Evolutionary conservation across 1,140 invertebrate species (phyloP).

Genomic region (Eciton burchellii): DNA sequence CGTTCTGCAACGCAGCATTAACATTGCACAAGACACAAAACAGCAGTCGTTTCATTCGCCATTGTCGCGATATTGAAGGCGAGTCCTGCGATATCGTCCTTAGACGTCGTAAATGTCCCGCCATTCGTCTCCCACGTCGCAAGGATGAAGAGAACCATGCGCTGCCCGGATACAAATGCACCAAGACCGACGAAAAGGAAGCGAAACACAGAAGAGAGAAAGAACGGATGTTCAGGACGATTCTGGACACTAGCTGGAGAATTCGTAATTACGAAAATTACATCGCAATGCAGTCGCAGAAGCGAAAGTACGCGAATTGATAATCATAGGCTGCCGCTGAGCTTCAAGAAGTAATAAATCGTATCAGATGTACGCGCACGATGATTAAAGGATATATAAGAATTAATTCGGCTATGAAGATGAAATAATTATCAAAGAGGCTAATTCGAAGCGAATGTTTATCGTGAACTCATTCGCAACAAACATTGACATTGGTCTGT

Average conservation of each 20-base stretch:
- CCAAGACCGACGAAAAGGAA: background rate
- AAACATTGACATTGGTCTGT: conserved; percentile 29
- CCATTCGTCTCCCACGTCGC: conserved; percentile 32
- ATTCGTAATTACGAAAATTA: background rate
- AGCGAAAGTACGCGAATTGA: background rate
- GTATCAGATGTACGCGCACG: background rate
- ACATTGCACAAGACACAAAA: conserved; percentile 42
- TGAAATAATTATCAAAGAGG: conserved; percentile 25
- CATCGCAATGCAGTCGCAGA: background rate
- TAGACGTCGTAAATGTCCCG: conserved; percentile 18
- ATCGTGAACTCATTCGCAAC: conserved; percentile 5
- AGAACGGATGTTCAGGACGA: background rate
- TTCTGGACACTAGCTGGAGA: background rate
- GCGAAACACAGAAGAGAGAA: background rate
- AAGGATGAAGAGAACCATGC: background rate
- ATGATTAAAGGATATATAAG: background rate
- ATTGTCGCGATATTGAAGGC: conserved; percentile 30
- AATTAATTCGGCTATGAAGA: background rate
- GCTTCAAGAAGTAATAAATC: background rate
- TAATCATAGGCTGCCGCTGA: conserved; percentile 3
- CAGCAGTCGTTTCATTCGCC: conserved; percentile 22
- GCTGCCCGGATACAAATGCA: conserved; percentile 25
- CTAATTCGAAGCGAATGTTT: conserved; percentile 40
- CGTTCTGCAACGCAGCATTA: conserved; percentile 10
- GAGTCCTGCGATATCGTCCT: conserved; percentile 32